A percentile compares a stretch with the other conserved stretches of the same genome.
Evolutionary conservation across 2,888 invertebrate genomes (phyloP).

Genomic region (Lamellibrachia columna): DNA sequence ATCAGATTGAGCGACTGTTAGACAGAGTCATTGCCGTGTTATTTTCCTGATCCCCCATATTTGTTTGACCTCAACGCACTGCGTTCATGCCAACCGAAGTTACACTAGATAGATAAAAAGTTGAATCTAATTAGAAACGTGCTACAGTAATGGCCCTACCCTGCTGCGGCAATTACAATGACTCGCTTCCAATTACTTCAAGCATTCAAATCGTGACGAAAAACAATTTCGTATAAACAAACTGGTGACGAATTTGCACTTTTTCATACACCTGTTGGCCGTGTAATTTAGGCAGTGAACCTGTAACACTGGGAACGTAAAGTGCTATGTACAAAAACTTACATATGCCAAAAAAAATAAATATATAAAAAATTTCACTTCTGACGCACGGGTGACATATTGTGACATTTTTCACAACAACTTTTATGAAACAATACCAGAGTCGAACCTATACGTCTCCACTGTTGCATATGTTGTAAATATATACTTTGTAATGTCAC

Average conservation of each 20-base stretch:
- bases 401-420: too few relatives aligned
- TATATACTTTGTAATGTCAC: too few relatives aligned
- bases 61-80: background rate
- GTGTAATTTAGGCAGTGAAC: background rate
- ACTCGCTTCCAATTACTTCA: background rate
- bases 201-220: background rate
- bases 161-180: background rate
- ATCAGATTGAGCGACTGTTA: background rate
- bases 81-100: background rate
- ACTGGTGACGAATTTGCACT: background rate
- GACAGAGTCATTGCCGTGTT: background rate
- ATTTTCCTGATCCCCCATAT: background rate
- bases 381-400: background rate
- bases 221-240: background rate
- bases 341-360: background rate
- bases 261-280: background rate
- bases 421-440: too few relatives aligned
- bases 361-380: background rate
- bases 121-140: background rate
- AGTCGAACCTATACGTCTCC: too few relatives aligned
- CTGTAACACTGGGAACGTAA: background rate
- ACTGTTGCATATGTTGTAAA: too few relatives aligned
- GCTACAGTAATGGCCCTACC: background rate
- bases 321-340: background rate
- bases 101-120: background rate